Conservation (phyloP, 2,888 invertebrate genomes). For the Megastigmus dorsalis region DNA sequence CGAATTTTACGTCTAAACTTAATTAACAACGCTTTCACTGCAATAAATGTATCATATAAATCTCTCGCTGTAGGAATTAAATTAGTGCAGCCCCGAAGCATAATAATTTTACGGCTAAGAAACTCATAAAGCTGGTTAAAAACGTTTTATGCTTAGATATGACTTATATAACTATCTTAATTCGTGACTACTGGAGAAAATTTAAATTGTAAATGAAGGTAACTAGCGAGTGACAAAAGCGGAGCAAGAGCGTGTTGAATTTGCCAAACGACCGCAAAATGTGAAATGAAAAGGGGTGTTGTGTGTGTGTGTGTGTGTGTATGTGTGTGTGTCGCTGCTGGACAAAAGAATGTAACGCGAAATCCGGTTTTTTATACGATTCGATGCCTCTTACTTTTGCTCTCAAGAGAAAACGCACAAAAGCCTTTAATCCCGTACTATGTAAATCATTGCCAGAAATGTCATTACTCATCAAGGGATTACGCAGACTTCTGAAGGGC, state of each 20-base stretch:
- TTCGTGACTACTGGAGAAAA: conserved; percentile 1
- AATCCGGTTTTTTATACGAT: conserved; percentile 28
- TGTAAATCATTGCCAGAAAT: conserved; percentile 18
- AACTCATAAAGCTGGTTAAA: conserved; percentile 16
- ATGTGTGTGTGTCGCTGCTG: background rate
- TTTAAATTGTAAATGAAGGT: conserved; percentile 24
- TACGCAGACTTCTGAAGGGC: too few relatives aligned
- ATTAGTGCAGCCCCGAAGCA: background rate
- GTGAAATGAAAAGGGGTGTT: conserved; percentile 1
- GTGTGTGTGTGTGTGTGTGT: too few relatives aligned
- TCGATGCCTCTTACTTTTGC: background rate
- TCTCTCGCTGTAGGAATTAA: conserved; percentile 6
- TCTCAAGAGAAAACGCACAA: conserved; percentile 2
- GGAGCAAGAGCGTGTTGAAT: conserved; percentile 3
- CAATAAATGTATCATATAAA: conserved; percentile 13
- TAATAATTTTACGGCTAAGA: conserved; percentile 26
- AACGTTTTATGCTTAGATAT: background rate
- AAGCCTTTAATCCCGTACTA: conserved; percentile 16
- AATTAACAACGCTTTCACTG: conserved; percentile 20
- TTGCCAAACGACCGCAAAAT: conserved; percentile 15
- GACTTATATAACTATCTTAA: conserved; percentile 25
- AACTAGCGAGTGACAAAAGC: conserved; percentile 15
- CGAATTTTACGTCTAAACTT: background rate
- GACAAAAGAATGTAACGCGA: background rate
- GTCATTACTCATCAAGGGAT: too few relatives aligned